A percentile compares a stretch with the other conserved stretches of the same genome.
Conservation (phyloP, 1,140 invertebrate species). For the Homalodisca vitripennis region DNA sequence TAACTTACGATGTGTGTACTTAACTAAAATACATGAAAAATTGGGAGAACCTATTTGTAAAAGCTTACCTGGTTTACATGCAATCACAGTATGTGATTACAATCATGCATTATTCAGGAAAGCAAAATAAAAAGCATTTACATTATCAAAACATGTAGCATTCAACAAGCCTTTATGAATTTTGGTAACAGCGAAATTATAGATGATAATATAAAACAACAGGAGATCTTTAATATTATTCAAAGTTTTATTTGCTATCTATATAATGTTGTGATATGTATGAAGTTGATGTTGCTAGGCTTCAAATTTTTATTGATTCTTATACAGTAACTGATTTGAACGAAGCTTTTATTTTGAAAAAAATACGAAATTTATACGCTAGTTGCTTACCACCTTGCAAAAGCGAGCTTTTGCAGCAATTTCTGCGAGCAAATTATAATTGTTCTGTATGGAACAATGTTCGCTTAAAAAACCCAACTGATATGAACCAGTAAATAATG, state of each 20-base stretch:
- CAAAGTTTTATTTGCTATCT: background rate
- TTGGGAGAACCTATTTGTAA: background rate
- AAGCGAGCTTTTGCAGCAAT: too few species aligned
- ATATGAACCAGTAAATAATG: conserved; percentile 4
- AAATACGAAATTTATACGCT: background rate
- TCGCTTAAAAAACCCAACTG: conserved; percentile 3
- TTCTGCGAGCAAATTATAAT: background rate
- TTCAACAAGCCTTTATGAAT: background rate
- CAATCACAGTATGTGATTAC: background rate
- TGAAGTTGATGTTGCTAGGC: background rate
- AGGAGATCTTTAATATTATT: too few species aligned
- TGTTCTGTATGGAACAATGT: conserved; percentile 3
- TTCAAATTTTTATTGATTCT: background rate
- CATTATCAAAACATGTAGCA: background rate
- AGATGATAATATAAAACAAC: background rate
- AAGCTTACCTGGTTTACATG: too few species aligned
- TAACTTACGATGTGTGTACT: background rate
- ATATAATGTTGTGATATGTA: background rate
- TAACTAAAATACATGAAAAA: background rate
- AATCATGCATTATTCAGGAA: too few species aligned
- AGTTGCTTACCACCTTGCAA: background rate
- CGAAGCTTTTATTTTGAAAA: background rate
- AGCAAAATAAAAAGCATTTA: background rate
- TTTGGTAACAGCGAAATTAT: background rate
- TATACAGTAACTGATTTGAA: conserved; percentile 30